phyloP scores from a whole-genome alignment of 1,140 invertebrate species.

The Oppia nitens region DNA sequence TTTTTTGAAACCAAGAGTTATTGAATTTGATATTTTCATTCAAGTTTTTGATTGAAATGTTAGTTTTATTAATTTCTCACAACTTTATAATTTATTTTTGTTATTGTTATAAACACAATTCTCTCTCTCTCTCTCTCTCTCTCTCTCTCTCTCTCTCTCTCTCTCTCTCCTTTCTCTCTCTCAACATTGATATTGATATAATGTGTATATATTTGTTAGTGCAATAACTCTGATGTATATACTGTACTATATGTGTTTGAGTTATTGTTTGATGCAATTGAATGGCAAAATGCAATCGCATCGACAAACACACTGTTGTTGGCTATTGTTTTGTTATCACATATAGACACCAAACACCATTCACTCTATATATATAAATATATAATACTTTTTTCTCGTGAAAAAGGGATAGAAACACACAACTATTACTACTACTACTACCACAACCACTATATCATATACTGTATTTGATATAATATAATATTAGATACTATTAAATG shows the following conservation, averaged over 20 bases:
- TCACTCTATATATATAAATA: too few species aligned
- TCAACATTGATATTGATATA: too few species aligned
- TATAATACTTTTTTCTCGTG: too few species aligned
- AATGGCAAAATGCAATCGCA: neutral
- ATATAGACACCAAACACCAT: neutral
- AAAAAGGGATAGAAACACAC: neutral
- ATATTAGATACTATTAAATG: too few species aligned
- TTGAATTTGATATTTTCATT: neutral
- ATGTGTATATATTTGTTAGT: neutral
- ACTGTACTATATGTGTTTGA: too few species aligned
- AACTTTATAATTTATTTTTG: too few species aligned
- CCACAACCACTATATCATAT: too few species aligned
- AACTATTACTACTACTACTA: neutral
- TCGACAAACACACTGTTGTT: neutral
- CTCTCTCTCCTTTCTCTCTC: too few species aligned
- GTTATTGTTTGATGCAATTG: neutral
- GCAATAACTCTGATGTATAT: neutral
- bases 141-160: too few species aligned
- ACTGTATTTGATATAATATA: too few species aligned
- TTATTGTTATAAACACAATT: too few species aligned
- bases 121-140: too few species aligned
- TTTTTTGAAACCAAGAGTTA: neutral
- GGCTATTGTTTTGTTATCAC: neutral
- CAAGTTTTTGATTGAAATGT: neutral
- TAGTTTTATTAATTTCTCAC: neutral